These are phyloP conservation scores for Xylocampa areola DNA, from an alignment of 2,888 invertebrate genomes.

Conservation along the genomic window DNA sequence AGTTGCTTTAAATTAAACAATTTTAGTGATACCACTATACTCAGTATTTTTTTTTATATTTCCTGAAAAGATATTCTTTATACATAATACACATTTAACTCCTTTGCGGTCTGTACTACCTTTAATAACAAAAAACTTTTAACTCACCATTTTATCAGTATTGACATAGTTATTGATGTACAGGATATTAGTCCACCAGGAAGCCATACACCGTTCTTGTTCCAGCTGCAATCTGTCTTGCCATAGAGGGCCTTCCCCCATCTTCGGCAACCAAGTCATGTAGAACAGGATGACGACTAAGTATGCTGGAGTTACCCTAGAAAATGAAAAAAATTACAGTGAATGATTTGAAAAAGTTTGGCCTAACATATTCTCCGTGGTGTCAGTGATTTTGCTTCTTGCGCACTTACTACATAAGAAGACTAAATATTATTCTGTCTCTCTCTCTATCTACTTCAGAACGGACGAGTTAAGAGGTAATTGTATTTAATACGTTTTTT, in stretches of 20 bases:
- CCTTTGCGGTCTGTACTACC: neutral
- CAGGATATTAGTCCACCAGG: constrained; percentile 94
- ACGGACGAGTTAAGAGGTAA: too few species aligned
- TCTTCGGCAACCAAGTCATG: constrained; percentile 92
- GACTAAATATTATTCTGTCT: too few species aligned
- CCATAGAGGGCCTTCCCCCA: constrained; percentile 94
- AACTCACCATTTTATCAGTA: constrained; percentile 90
- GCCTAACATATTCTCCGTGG: too few species aligned
- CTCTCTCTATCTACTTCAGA: too few species aligned
- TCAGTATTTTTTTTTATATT: too few species aligned
- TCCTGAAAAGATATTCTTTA: neutral
- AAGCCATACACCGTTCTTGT: constrained; percentile 90
- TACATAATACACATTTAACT: neutral
- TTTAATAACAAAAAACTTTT: neutral
- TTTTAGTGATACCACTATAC: too few species aligned
- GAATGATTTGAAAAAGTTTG: too few species aligned
- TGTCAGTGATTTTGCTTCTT: too few species aligned
- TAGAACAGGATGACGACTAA: constrained; percentile 92
- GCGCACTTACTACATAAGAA: too few species aligned
- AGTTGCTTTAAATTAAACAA: too few species aligned
- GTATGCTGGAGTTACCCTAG: constrained; percentile 93
- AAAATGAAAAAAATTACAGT: constrained; percentile 60
- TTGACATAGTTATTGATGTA: constrained; percentile 93
- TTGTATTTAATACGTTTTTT: too few species aligned
- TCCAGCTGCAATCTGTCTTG: constrained; percentile 89